These are phyloP conservation scores for Galemys pyrenaicus DNA, from an alignment of 2,113 vertebrate genomes.

Conservation along the genomic window DNA sequence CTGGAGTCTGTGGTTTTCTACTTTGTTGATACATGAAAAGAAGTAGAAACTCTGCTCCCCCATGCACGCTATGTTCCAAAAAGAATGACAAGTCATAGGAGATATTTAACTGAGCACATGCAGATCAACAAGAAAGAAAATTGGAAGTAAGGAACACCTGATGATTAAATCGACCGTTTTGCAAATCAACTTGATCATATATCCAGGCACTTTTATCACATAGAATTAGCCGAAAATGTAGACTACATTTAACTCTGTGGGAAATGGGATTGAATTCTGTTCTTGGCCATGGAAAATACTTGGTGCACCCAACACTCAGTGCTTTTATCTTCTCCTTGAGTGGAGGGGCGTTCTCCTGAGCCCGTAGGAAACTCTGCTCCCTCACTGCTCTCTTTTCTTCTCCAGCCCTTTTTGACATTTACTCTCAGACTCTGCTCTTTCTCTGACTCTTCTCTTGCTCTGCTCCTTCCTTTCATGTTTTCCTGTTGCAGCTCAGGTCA, in stretches of 20 bases:
- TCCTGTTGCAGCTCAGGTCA: neutral
- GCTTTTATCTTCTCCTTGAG: neutral
- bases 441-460: neutral
- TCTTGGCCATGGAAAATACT: neutral
- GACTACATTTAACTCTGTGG: neutral
- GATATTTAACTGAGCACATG: neutral
- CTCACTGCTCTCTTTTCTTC: neutral
- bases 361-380: neutral
- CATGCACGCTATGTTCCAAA: neutral
- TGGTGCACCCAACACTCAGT: neutral
- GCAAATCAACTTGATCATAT: neutral
- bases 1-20: neutral
- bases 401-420: neutral
- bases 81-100: neutral
- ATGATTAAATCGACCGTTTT: neutral
- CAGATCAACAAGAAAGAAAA: neutral
- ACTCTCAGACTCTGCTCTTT: neutral
- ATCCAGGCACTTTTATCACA: neutral
- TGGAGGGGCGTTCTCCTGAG: neutral
- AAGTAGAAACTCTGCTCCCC: neutral
- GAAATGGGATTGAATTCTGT: constrained; percentile 25
- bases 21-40: neutral
- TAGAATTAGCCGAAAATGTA: constrained; percentile 27
- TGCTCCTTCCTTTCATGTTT: neutral
- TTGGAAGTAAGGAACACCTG: neutral